These are phyloP conservation scores for Tachysurus fulvidraco DNA, from an alignment of 2,113 vertebrate genomes.

Conservation along the genomic window DNA sequence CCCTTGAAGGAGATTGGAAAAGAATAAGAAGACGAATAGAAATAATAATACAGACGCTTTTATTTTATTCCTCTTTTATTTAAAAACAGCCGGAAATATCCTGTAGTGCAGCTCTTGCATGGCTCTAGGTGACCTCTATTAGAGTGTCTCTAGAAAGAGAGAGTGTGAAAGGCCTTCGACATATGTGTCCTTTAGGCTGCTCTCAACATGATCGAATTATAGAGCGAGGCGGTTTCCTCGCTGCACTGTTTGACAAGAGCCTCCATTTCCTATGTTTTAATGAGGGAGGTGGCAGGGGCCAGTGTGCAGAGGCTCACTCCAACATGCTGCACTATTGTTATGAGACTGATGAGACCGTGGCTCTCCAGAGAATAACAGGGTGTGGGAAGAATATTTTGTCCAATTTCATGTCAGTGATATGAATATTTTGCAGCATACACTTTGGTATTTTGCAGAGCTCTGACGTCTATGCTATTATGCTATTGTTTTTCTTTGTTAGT, in stretches of 20 bases:
- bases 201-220: constrained; percentile 23
- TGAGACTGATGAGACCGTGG: constrained; percentile 31
- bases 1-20: background rate
- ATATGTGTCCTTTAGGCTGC: constrained; percentile 12
- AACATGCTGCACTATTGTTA: constrained; percentile 37
- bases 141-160: background rate
- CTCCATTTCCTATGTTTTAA: constrained; percentile 49
- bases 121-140: background rate
- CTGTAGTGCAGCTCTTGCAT: background rate
- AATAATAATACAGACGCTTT: background rate
- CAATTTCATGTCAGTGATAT: constrained; percentile 34
- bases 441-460: background rate
- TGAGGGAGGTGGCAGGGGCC: constrained; percentile 45
- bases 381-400: constrained; percentile 45
- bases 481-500: background rate
- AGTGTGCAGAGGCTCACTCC: constrained; percentile 46
- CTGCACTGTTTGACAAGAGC: constrained; percentile 41
- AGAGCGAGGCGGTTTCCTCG: constrained; percentile 13
- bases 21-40: background rate
- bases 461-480: background rate
- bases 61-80: background rate
- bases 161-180: background rate
- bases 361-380: constrained; percentile 43
- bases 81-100: background rate
- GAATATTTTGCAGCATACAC: constrained; percentile 40